These are phyloP conservation scores for Choloepus hoffmanni DNA, from an alignment of 2,113 vertebrate species.

Conservation along the genomic window DNA sequence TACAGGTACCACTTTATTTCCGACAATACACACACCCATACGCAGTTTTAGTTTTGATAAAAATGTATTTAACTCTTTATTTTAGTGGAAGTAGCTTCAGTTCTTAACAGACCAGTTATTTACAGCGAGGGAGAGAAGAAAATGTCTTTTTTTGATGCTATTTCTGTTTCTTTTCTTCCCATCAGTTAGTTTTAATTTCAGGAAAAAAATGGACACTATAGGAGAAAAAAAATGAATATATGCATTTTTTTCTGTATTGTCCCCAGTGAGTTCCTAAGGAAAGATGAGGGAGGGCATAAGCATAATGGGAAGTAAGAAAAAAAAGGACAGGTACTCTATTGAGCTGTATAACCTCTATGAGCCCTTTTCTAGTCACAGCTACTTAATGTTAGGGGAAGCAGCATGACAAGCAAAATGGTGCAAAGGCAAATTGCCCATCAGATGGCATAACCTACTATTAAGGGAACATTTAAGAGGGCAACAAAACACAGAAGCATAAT, in stretches of 20 bases:
- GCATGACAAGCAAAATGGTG: slow-evolving; percentile 1
- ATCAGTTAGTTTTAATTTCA: slow-evolving; percentile 23
- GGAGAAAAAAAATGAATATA: slow-evolving; percentile 87
- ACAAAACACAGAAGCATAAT: slow-evolving; percentile 26
- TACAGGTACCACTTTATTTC: too few relatives aligned
- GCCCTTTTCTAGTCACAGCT: slow-evolving; percentile 38
- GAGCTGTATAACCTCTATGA: slow-evolving; percentile 18
- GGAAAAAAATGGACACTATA: neutral
- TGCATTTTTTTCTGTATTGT: slow-evolving; percentile 41
- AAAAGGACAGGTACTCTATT: neutral
- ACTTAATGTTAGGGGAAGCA: slow-evolving; percentile 16
- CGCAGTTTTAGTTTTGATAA: slow-evolving; percentile 25
- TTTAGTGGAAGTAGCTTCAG: neutral
- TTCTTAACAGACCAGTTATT: slow-evolving; percentile 36
- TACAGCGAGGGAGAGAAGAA: slow-evolving; percentile 21
- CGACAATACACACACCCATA: too few relatives aligned
- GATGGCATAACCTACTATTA: slow-evolving; percentile 69
- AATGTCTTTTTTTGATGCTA: neutral
- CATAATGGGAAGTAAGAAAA: slow-evolving; percentile 30
- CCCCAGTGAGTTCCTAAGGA: neutral
- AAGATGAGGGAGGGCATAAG: neutral
- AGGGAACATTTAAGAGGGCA: slow-evolving; percentile 60
- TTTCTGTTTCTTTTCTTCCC: slow-evolving; percentile 37
- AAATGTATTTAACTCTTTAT: slow-evolving; percentile 5
- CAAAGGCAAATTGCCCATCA: slow-evolving; percentile 40